These are phyloP conservation scores for Ramphastos sulfuratus DNA, from an alignment of 2,113 vertebrate genomes.

Conservation along the genomic window DNA sequence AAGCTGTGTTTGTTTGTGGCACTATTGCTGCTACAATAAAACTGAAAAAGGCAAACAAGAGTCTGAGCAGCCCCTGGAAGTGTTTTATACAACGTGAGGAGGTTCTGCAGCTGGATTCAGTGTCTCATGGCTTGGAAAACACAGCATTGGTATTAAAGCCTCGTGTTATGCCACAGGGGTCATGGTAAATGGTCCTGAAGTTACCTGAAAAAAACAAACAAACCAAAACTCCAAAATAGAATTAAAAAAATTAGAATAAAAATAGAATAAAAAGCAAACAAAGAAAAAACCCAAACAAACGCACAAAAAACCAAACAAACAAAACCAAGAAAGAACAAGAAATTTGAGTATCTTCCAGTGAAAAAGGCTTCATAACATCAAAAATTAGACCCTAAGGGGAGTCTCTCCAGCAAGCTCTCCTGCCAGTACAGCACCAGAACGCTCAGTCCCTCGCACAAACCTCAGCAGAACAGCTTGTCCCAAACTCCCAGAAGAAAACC, in stretches of 20 bases:
- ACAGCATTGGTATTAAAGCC: rapidly evolving
- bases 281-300: too few relatives aligned
- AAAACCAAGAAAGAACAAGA: rapidly evolving
- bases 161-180: rapidly evolving
- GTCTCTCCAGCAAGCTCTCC: rapidly evolving
- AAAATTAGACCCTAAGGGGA: rapidly evolving
- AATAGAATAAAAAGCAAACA: too few relatives aligned
- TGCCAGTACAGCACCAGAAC: rapidly evolving
- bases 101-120: not conserved
- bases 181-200: rapidly evolving
- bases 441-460: rapidly evolving
- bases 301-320: rapidly evolving
- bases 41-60: rapidly evolving
- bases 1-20: not conserved
- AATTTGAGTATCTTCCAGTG: not conserved
- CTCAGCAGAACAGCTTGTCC: rapidly evolving
- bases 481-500: rapidly evolving
- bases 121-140: not conserved
- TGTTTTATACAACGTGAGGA: rapidly evolving
- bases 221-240: too few relatives aligned
- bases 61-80: not conserved
- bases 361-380: not conserved
- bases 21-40: not conserved
- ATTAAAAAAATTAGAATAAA: rapidly evolving
- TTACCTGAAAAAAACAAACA: too few relatives aligned